These are phyloP conservation scores for Oncorhynchus gorbuscha DNA, from an alignment of 2,113 vertebrate species.

Conservation along the genomic window DNA sequence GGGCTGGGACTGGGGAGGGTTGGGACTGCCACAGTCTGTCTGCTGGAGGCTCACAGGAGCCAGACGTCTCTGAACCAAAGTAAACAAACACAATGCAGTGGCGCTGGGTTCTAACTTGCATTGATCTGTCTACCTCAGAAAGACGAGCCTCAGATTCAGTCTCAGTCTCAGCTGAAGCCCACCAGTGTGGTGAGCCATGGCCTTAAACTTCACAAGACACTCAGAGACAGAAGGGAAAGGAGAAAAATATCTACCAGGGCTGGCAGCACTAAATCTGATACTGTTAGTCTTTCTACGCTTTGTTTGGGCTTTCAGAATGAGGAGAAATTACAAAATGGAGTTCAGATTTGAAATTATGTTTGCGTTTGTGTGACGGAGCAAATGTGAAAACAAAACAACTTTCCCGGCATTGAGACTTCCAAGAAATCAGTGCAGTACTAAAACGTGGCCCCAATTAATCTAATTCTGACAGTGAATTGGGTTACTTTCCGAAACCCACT, in stretches of 20 bases:
- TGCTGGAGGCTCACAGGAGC: conserved; percentile 89
- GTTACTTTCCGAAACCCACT: conserved; percentile 66
- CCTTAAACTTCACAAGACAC: conserved; percentile 73
- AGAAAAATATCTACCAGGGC: not conserved
- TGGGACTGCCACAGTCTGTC: conserved; percentile 91
- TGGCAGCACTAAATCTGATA: not conserved
- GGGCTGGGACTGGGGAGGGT: conserved; percentile 25
- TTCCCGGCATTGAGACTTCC: conserved; percentile 36
- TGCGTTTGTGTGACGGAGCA: conserved; percentile 18
- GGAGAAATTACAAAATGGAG: not conserved
- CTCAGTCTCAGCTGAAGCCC: not conserved
- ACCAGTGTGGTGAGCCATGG: conserved; percentile 59
- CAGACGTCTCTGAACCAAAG: conserved; percentile 92
- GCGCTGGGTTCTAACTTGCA: conserved; percentile 89
- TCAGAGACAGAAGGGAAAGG: conserved; percentile 12
- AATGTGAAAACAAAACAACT: conserved; percentile 48
- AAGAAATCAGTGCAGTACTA: conserved; percentile 62
- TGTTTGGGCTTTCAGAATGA: not conserved
- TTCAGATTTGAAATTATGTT: not conserved
- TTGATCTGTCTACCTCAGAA: conserved; percentile 86
- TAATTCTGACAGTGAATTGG: conserved; percentile 56
- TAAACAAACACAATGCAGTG: conserved; percentile 95
- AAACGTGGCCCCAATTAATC: conserved; percentile 65
- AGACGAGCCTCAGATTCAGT: conserved; percentile 66
- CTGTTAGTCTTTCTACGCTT: not conserved